Percentiles rank a stretch among this genome's conserved stretches.
Conservation (phyloP, 2,797 vertebrate genomes). For the Acipenser oxyrinchus region DNA sequence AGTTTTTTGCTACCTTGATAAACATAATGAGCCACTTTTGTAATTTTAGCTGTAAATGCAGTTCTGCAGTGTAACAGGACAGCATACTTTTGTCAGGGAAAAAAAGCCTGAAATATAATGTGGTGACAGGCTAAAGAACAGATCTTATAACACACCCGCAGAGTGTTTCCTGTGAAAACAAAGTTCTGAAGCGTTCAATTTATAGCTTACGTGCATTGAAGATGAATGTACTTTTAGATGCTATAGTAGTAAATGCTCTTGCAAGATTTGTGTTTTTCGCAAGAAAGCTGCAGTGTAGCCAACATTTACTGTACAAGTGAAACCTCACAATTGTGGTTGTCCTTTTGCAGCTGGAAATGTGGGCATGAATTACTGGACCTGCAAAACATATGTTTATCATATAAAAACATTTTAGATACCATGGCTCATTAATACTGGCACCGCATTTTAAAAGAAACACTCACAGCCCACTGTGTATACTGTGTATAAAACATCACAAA, state of each 20-base stretch:
- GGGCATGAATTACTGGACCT: too few relatives aligned
- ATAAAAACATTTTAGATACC: too few relatives aligned
- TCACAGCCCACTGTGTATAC: too few relatives aligned
- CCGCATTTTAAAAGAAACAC: too few relatives aligned
- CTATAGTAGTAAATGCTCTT: background rate
- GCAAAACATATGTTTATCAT: too few relatives aligned
- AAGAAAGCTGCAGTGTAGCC: too few relatives aligned
- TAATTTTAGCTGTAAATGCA: conserved; percentile 41
- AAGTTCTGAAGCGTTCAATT: conserved; percentile 33
- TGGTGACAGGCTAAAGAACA: conserved; percentile 48
- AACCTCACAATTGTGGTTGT: too few relatives aligned
- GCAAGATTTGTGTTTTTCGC: background rate
- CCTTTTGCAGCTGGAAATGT: too few relatives aligned
- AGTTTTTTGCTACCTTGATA: conserved; percentile 36
- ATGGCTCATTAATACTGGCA: too few relatives aligned
- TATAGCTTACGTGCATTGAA: conserved; percentile 32
- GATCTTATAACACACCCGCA: conserved; percentile 41
- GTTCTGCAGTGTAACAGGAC: conserved; percentile 35
- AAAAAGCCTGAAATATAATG: conserved; percentile 35
- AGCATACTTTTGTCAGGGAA: conserved; percentile 29
- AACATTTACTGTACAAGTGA: too few relatives aligned
- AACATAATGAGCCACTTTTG: conserved; percentile 42
- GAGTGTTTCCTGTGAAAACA: conserved; percentile 49
- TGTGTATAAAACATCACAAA: too few relatives aligned
- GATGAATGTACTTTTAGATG: conserved; percentile 25